Evolutionary conservation across 2,888 invertebrate species (phyloP), one percentile per base, ranked within the genome.

Genomic region (Athalia rosae): DNA sequence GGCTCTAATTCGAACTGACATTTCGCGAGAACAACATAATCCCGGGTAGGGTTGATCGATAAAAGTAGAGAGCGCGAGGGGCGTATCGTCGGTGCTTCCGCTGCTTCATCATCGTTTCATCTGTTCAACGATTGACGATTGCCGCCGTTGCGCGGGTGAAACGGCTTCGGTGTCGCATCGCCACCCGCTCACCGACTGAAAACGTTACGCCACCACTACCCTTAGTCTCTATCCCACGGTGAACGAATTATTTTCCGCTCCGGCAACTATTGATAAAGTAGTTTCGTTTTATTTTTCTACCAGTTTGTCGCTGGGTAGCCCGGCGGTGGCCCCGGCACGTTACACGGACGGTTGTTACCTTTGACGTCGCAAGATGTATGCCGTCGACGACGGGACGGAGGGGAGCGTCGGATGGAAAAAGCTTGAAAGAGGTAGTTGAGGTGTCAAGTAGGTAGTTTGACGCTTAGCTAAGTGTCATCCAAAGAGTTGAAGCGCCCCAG

Each of bases 371-470:
- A 43, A 4, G 71, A 45, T 13, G 7, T 28, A 28, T 28, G 28
- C 28, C 28, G 58, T 45, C 56, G 58, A n/a, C n/a, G 58, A 71
- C 58, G 43, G n/a, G n/a, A 58, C 8, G 53, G 13, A 6, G 56
- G 41, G 58, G 58, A 15, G 15, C 58, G 58, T 9, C 43, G 50
- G 58, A 45, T 45, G 71, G 71, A 58, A 71, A 71, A 58, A 71
- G 45, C 58, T 71, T 13, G 71, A 13, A 71, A 56, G 71, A 71
- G 71, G 58, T 71, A 58, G 71, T 71, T 71, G 56, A 71, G 71
- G 71, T 71, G 71, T 71, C 71, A 71, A 71, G 71, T 71, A 58
- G 71, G 71, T 71, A 71, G 71, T 71, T 71, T 71, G 71, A 58
- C 58, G 58, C 71, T 71, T 71, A 71, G 58, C 56, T 58, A 71